These are phyloP conservation scores for Danio kyathit DNA, from an alignment of 2,797 vertebrate genomes.

Conservation along the genomic window DNA sequence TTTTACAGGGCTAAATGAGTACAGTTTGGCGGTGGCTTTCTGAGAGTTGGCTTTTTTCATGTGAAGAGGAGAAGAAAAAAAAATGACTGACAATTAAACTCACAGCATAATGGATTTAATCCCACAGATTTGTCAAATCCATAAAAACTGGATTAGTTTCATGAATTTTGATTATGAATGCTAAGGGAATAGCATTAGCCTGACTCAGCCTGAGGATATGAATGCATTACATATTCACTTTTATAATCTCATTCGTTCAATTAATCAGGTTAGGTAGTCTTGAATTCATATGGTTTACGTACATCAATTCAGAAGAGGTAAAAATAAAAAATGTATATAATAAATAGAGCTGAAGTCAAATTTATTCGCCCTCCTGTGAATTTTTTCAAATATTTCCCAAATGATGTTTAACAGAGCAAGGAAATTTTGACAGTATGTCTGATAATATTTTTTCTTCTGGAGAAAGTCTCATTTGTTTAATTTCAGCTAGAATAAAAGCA, in stretches of 20 bases:
- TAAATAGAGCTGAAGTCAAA: too few species aligned
- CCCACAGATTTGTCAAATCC: conserved; percentile 21
- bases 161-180: background rate
- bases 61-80: background rate
- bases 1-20: conserved; percentile 29
- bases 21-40: background rate
- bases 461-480: too few species aligned
- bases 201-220: background rate
- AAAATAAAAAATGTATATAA: too few species aligned
- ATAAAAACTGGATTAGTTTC: conserved; percentile 28
- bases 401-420: too few species aligned
- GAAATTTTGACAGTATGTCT: too few species aligned
- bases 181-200: conserved; percentile 12
- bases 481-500: too few species aligned
- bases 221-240: background rate
- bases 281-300: too few species aligned
- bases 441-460: too few species aligned
- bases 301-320: too few species aligned
- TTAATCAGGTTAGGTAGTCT: too few species aligned
- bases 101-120: conserved; percentile 9
- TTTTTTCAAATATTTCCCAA: too few species aligned
- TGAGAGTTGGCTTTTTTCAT: background rate
- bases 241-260: background rate
- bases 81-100: conserved; percentile 5
- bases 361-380: too few species aligned